Evolutionary conservation across 1,140 invertebrate genomes (phyloP), one percentile per base, ranked within the genome.

Genomic region (Procambarus clarkii): DNA sequence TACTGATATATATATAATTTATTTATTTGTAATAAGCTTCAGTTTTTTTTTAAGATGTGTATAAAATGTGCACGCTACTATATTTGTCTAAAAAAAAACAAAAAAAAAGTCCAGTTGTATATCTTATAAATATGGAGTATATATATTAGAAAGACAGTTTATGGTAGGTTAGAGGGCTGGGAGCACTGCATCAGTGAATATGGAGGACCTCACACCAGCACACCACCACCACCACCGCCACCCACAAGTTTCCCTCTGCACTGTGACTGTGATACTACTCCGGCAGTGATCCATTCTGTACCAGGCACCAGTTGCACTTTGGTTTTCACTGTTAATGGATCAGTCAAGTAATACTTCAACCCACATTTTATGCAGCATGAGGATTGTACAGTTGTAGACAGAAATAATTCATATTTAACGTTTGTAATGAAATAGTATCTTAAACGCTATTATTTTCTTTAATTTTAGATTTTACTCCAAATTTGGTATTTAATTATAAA

Each of bases 231-330:
- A 69, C 78, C 86, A n/a, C 78, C 58, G 64, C 86, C 78, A 64
- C 77, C 86, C 54, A 64, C 85, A 69, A 45, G 77, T 80, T 46
- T 88, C 58, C 54, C 78, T 80, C 60, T 88, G 77, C 86, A 88
- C 86, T 54, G 64, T 80, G 64, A 80, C 86, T 88, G 86, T 88
- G 86, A 88, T 88, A 88, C 34, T 60, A 60, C 80, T 88, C 86
- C 78, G 86, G 78, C 86, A 88, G 78, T 88, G 86, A 88, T 80
- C 86, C 86, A 80, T 81, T 60, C 69, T 88, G 58, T 88, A 69
- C 78, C 58, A 80, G 54, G 54, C 84, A 46, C 69, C 48, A 50
- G 24, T n/a, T 58, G 48, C 54, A 58, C 54, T 50, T 81, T 50
- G 58, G 24, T 54, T 5, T 50, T 76, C 69, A 24, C 71, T 24